Evolutionary conservation across 2,888 invertebrate genomes (phyloP).

Genomic region (Cryptocheilus praepositus): DNA sequence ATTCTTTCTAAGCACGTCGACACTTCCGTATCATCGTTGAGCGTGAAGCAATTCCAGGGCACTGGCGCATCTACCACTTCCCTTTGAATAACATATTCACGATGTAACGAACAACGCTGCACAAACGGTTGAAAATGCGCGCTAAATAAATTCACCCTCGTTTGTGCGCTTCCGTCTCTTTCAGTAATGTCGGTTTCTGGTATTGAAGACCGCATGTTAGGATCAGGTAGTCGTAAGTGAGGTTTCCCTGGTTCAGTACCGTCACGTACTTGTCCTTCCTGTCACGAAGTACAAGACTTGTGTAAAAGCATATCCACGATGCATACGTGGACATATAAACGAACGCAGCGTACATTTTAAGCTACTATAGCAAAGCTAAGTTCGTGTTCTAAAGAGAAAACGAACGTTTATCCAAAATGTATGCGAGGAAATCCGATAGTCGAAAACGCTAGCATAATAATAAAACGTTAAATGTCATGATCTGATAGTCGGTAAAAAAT

Average conservation of each 20-base stretch:
- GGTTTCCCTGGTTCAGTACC: constrained; percentile 67
- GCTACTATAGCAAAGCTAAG: too few relatives aligned
- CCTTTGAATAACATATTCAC: constrained; percentile 2
- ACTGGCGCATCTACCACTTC: constrained; percentile 61
- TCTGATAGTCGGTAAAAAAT: too few relatives aligned
- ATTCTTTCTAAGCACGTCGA: constrained; percentile 59
- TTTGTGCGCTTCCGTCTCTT: constrained; percentile 31
- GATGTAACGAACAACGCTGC: not conserved
- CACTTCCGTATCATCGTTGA: constrained; percentile 79
- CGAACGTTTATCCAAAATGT: too few relatives aligned
- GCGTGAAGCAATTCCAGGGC: constrained; percentile 80
- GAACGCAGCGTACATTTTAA: too few relatives aligned
- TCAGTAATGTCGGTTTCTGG: constrained; percentile 44
- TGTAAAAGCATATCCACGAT: not conserved
- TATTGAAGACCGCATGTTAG: constrained; percentile 68
- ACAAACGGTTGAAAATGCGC: not conserved
- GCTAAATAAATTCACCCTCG: constrained; percentile 39
- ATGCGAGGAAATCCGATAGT: not conserved
- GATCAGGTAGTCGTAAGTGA: constrained; percentile 70
- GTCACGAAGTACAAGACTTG: not conserved
- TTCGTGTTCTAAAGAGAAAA: too few relatives aligned
- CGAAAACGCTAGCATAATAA: too few relatives aligned
- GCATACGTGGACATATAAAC: not conserved
- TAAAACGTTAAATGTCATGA: too few relatives aligned
- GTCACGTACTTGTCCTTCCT: constrained; percentile 78